Base-by-base conservation (phyloP, 2,888 invertebrate genomes). In the Hemaris fuciformis region DNA sequence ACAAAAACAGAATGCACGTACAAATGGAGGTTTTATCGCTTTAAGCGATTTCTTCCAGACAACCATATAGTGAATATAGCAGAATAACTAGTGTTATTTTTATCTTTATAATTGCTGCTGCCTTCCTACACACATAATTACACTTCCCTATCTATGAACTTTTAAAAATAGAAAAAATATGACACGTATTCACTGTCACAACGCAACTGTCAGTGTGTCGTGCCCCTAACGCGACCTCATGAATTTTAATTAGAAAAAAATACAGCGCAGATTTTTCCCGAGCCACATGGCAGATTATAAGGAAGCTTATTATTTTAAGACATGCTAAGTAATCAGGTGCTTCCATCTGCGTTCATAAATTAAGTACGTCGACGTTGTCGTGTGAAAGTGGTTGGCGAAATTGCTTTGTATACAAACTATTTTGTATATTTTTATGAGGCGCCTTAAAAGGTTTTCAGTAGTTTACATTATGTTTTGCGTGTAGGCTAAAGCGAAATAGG, bases 271-370 rank as follows among this genome's bases (percentile, higher is more conserved):
- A 58, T 8, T 10, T 53, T 53, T 25, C n/a, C 25, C 15, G 53
- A 15, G 63, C 59, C 67, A 61, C 34, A 62, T 18, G 53, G 64
- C 65, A 73, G 67, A 79, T 76, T 78, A 78, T 75, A 72, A 77
- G 69, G 67, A 62, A 73, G 67, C 70, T 75, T 75, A 78, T 76
- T 75, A 79, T 76, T 77, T 74, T 72, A 75, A 73, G 73, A 70
- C 67, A 27, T 64, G 63, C 67, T 74, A 75, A 77, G 80, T 82
- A 77, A 80, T 82, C 80, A 77, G 72, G 65, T 75, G 74, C 66
- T 79, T 79, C 77, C 76, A 78, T 79, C 75, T 72, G 72, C 79
- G 75, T 76, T 77, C 79, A 81, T 84, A 79, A 80, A 81, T 79
- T 62, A 56, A 56, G 27, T 18, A 45, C 23, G 27, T 18, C 25